Evolutionary conservation across 2,797 vertebrate species (phyloP), one percentile per base, ranked within the genome.

Genomic region (Nannoperca australis): DNA sequence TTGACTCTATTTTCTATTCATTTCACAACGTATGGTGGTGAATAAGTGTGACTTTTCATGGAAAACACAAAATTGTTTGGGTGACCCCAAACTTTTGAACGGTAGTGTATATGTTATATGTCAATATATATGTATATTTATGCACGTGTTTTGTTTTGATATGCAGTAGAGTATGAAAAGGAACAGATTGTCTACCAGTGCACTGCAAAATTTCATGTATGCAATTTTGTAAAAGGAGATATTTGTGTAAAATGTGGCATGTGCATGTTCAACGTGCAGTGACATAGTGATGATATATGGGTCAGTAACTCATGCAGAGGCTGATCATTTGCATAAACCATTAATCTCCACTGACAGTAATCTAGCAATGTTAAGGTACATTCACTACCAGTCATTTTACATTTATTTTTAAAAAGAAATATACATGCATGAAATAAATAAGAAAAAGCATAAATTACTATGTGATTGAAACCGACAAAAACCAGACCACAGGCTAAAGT

Each of bases 261-360:
- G 70, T 67, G 71, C 47, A 58, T 73, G 67, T 61, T 69, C 69
- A 59, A 50, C 70, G 65, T 61, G 51, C 44, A 34, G 42, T 71
- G 70, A 76, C 70, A 77, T 22, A 20, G 45, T 68, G 53, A 67
- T 59, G 27, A 67, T 59, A 22, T 38, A 58, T 49, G 61, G 53
- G 13, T 80, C 6, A 60, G 63, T 34, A 58, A 78, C n/a, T 79
- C 69, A 70, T 45, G 68, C 56, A 73, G 65, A 49, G 58, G 42
- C 50, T 36, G 20, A 56, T 59, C 24, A 86, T 88, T 80, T 84
- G 61, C 71, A 88, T 85, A 73, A 85, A 82, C 18, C 75, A 82
- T 76, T 71, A 40, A 51, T 70, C 30, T 44, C n/a, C 45, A 70
- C 5, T 51, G 42, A 70, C 60, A 53, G 47, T 65, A 58, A 76